Evolutionary conservation across 2,113 vertebrate species (phyloP).

Genomic region (Nothoprocta pentlandii): DNA sequence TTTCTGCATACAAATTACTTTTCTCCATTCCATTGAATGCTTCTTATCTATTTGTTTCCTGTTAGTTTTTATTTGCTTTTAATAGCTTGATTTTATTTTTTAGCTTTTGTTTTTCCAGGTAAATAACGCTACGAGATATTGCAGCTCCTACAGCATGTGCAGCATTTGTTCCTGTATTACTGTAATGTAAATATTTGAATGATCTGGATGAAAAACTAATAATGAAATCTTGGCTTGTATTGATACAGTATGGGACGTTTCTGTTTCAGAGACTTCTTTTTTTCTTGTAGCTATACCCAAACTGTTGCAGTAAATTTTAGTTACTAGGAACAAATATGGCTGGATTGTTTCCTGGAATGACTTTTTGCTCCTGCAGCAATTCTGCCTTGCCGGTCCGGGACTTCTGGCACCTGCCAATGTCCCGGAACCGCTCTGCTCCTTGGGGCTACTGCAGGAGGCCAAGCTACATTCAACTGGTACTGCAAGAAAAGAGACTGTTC

Average conservation of each 20-base stretch:
- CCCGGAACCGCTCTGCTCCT: background rate
- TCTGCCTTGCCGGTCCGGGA: background rate
- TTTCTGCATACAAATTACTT: background rate
- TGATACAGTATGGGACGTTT: background rate
- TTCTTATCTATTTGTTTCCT: background rate
- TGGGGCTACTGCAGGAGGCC: background rate
- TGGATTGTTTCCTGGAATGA: background rate
- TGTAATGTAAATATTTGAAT: slow-evolving; percentile 33
- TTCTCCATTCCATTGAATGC: background rate
- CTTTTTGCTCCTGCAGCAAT: background rate
- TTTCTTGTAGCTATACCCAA: background rate
- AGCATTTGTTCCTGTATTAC: background rate
- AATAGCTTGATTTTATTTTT: slow-evolving; percentile 23
- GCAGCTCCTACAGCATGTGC: background rate
- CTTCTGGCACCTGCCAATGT: background rate
- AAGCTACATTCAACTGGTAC: background rate
- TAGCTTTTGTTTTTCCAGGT: slow-evolving; percentile 7
- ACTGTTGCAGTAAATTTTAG: background rate
- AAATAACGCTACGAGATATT: background rate
- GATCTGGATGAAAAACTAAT: background rate
- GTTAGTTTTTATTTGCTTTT: background rate
- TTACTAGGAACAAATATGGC: background rate
- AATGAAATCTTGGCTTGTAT: slow-evolving; percentile 17
- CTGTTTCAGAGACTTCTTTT: background rate
- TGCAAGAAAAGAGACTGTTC: background rate